phyloP scores from a whole-genome alignment of 2,888 invertebrate species.

The Eremobia ochroleuca region DNA sequence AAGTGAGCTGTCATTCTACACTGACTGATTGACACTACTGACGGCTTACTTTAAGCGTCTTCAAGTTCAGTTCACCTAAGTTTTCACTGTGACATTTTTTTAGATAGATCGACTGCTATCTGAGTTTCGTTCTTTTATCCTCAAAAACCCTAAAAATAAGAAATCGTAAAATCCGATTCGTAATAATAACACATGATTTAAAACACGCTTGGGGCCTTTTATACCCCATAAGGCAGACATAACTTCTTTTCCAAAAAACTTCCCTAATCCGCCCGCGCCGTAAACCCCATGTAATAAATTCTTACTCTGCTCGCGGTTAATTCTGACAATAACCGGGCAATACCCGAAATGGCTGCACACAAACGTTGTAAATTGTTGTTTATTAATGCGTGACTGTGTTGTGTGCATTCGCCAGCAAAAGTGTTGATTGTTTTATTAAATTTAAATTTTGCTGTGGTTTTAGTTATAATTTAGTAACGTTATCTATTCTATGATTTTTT shows the following conservation, averaged over 20 bases:
- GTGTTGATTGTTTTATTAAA: slow-evolving; percentile 36
- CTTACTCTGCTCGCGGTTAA: slow-evolving; percentile 29
- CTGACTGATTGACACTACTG: too few relatives aligned
- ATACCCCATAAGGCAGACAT: slow-evolving; percentile 18
- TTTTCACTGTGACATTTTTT: not conserved
- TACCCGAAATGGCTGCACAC: slow-evolving; percentile 42
- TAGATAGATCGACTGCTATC: not conserved
- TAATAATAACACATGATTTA: slow-evolving; percentile 25
- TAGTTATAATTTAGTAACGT: not conserved
- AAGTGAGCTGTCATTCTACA: too few relatives aligned
- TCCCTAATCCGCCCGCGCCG: slow-evolving; percentile 42
- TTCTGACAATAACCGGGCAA: slow-evolving; percentile 59
- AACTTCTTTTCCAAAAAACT: slow-evolving; percentile 39
- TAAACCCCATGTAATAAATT: slow-evolving; percentile 60
- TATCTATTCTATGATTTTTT: not conserved
- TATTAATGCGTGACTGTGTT: slow-evolving; percentile 39
- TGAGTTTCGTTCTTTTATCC: too few relatives aligned
- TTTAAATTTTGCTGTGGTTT: not conserved
- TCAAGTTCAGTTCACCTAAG: not conserved
- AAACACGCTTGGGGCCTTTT: slow-evolving; percentile 15
- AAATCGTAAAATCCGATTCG: slow-evolving; percentile 5
- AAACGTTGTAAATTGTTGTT: slow-evolving; percentile 47
- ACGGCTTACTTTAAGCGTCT: not conserved
- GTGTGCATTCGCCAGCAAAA: slow-evolving; percentile 52
- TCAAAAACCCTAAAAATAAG: not conserved